Evolutionary conservation across 2,113 vertebrate species (phyloP).

Genomic region (Atherinomorus stipes): DNA sequence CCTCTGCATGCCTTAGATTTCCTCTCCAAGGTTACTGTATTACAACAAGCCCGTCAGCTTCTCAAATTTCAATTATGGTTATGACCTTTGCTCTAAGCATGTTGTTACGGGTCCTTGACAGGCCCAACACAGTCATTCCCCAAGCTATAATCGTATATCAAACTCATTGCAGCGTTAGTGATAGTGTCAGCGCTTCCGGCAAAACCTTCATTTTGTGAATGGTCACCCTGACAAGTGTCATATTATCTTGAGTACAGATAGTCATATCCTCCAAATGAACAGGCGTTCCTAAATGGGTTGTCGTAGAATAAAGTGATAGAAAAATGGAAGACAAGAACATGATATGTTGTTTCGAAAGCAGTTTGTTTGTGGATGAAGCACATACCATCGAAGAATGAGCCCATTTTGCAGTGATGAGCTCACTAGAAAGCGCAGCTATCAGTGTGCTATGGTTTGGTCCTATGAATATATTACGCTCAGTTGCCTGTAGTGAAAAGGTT

Average conservation of each 20-base stretch:
- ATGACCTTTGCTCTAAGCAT: constrained; percentile 57
- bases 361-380: constrained; percentile 21
- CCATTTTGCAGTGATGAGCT: constrained; percentile 28
- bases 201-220: constrained; percentile 53
- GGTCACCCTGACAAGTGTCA: constrained; percentile 47
- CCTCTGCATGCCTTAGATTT: background rate
- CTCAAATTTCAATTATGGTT: constrained; percentile 60
- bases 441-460: constrained; percentile 11
- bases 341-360: constrained; percentile 25
- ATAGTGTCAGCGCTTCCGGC: constrained; percentile 46
- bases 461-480: background rate
- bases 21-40: constrained; percentile 49
- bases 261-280: constrained; percentile 37
- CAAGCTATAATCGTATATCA: constrained; percentile 73
- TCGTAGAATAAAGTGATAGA: constrained; percentile 18
- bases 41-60: constrained; percentile 32
- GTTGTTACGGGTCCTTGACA: constrained; percentile 65
- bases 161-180: constrained; percentile 51
- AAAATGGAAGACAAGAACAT: constrained; percentile 7
- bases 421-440: constrained; percentile 3
- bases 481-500: constrained; percentile 1
- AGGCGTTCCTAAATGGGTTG: constrained; percentile 10
- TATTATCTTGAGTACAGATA: constrained; percentile 36
- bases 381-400: background rate
- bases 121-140: constrained; percentile 63